phyloP scores from a whole-genome alignment of 2,113 vertebrate genomes.

The Sterrhoptilus dennistouni region DNA sequence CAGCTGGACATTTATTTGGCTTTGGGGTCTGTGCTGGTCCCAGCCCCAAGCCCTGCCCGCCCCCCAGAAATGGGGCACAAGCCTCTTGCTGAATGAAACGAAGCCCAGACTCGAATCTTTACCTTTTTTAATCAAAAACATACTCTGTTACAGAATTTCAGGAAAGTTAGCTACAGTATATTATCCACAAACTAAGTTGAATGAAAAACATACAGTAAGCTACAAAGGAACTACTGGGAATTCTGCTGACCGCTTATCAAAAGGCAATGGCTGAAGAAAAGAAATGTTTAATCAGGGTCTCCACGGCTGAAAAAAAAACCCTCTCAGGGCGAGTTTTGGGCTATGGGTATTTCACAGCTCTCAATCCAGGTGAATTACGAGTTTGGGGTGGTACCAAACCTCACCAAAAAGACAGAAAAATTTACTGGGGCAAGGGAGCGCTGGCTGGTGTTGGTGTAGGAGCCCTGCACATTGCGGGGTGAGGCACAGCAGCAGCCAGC shows the following conservation, averaged over 20 bases:
- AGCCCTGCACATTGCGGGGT: too few relatives aligned
- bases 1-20: fast-evolving
- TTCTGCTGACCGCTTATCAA: slow-evolving; percentile 41
- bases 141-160: slow-evolving; percentile 74
- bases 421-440: too few relatives aligned
- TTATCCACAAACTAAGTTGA: slow-evolving; percentile 70
- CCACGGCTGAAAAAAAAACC: too few relatives aligned
- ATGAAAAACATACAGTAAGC: slow-evolving; percentile 62
- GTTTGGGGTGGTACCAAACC: too few relatives aligned
- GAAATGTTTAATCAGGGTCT: background rate
- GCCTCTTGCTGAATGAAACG: background rate
- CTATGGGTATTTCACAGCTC: too few relatives aligned
- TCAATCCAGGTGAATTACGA: too few relatives aligned
- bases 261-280: slow-evolving; percentile 31
- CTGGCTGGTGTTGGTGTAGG: too few relatives aligned
- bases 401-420: too few relatives aligned
- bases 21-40: fast-evolving
- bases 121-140: slow-evolving; percentile 76
- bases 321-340: too few relatives aligned
- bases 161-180: slow-evolving; percentile 60
- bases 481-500: too few relatives aligned
- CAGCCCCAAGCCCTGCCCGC: too few relatives aligned
- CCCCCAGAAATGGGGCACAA: too few relatives aligned
- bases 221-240: slow-evolving; percentile 64
- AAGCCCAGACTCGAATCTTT: background rate